Evolutionary conservation across 2,888 invertebrate species (phyloP).

Genomic region (Chrysina gloriosa): DNA sequence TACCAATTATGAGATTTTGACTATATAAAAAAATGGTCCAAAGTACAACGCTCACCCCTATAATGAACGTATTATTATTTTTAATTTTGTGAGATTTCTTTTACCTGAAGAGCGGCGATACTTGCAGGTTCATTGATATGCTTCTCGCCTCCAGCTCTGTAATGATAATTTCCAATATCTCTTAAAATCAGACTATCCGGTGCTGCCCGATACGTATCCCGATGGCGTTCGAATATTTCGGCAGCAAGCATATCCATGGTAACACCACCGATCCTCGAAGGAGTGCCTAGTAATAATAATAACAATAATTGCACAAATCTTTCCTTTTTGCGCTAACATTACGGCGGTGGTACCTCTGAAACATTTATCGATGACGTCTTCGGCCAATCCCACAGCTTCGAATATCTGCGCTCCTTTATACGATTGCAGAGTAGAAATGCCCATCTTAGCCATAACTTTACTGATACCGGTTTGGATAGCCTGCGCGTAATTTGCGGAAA

Average conservation of each 20-base stretch:
- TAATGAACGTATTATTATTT: too few relatives aligned
- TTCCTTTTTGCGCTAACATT: not conserved
- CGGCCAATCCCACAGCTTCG: slow-evolving; percentile 94
- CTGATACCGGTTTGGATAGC: slow-evolving; percentile 70
- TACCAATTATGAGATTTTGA: too few relatives aligned
- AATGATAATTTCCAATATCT: slow-evolving; percentile 92
- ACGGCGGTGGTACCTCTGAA: slow-evolving; percentile 71
- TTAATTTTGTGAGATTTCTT: not conserved
- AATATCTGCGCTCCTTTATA: slow-evolving; percentile 99
- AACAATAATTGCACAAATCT: not conserved
- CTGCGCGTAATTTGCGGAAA: slow-evolving; percentile 88
- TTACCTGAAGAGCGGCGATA: slow-evolving; percentile 81
- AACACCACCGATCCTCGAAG: slow-evolving; percentile 85
- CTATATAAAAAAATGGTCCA: slow-evolving; percentile 51
- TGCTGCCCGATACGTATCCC: slow-evolving; percentile 76
- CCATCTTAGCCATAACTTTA: slow-evolving; percentile 99
- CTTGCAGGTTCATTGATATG: slow-evolving; percentile 95
- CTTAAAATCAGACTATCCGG: slow-evolving; percentile 80
- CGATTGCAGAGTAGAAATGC: slow-evolving; percentile 97
- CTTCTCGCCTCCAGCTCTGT: slow-evolving; percentile 97
- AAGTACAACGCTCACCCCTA: not conserved
- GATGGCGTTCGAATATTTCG: slow-evolving; percentile 86
- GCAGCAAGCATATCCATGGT: slow-evolving; percentile 87
- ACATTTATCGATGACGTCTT: slow-evolving; percentile 94
- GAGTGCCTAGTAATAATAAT: slow-evolving; percentile 66